Percentiles rank a stretch among this genome's conserved stretches.
These are phyloP conservation scores for Ylistrum balloti DNA, from an alignment of 1,140 invertebrate genomes.

Conservation along the genomic window DNA sequence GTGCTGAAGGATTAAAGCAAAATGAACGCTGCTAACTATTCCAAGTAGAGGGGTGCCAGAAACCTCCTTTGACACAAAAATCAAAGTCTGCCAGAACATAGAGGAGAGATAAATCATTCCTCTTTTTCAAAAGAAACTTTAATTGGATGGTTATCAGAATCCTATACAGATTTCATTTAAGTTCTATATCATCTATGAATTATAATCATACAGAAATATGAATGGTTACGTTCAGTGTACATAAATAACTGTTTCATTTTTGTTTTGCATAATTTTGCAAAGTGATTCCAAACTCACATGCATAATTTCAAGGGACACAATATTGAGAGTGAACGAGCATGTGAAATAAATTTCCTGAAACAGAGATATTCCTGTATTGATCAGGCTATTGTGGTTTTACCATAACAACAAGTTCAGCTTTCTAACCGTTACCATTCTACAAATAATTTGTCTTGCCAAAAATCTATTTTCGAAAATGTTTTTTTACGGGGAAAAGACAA, in stretches of 20 bases:
- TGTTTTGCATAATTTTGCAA: not conserved
- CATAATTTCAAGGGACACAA: not conserved
- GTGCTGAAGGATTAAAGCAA: slow-evolving; percentile 1
- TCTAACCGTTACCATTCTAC: not conserved
- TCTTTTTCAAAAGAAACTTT: not conserved
- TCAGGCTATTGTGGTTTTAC: not conserved
- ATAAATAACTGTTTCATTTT: not conserved
- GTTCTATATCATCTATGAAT: not conserved
- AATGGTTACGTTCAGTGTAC: not conserved
- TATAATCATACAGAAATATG: not conserved
- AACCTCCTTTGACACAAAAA: slow-evolving; percentile 13
- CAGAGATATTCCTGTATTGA: slow-evolving; percentile 22
- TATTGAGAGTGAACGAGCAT: not conserved
- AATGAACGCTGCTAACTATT: slow-evolving; percentile 5
- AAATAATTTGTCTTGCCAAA: not conserved
- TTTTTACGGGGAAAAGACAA: not conserved
- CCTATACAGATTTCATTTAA: not conserved
- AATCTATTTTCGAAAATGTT: not conserved
- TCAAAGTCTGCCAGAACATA: not conserved
- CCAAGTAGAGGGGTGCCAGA: not conserved
- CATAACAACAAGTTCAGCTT: not conserved
- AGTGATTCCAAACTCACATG: not conserved
- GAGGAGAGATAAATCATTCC: not conserved
- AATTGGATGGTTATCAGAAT: not conserved
- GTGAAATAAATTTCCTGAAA: not conserved